Conservation (phyloP, 2,888 invertebrate species). For the Vandiemenella viatica region DNA sequence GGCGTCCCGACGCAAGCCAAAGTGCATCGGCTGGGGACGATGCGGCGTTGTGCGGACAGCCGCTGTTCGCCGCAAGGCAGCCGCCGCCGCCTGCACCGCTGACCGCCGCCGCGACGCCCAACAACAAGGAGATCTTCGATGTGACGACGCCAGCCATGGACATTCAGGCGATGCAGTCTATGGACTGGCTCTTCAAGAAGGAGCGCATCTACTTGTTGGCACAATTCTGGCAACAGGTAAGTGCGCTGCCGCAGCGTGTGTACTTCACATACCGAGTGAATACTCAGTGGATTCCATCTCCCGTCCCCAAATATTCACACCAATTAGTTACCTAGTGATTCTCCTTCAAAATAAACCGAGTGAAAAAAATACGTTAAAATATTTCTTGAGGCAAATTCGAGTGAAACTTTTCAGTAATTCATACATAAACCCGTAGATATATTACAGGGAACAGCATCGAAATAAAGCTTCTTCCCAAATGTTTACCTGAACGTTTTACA, state of each 20-base stretch:
- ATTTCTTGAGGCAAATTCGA: too few relatives aligned
- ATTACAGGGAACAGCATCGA: too few relatives aligned
- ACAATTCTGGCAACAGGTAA: constrained; percentile 95
- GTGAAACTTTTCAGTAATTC: too few relatives aligned
- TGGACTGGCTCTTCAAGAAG: constrained; percentile 95
- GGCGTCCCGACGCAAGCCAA: constrained; percentile 42
- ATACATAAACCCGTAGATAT: too few relatives aligned
- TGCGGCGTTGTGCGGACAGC: constrained; percentile 30
- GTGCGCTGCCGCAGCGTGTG: constrained; percentile 20
- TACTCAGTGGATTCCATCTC: neutral
- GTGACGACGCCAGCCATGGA: constrained; percentile 39
- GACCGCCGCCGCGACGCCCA: constrained; percentile 22
- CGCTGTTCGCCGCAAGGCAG: constrained; percentile 21
- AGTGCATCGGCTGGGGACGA: constrained; percentile 41
- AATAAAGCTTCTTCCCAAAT: too few relatives aligned
- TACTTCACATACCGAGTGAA: neutral
- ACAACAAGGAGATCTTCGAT: neutral
- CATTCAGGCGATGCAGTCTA: constrained; percentile 86
- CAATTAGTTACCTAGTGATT: too few relatives aligned
- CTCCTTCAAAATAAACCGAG: too few relatives aligned
- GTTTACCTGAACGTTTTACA: too few relatives aligned
- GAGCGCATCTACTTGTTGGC: constrained; percentile 85
- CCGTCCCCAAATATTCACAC: neutral
- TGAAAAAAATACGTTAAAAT: too few relatives aligned
- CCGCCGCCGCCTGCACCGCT: constrained; percentile 37